Evolutionary conservation across 2,888 invertebrate species (phyloP), one percentile per base, ranked within the genome.

Genomic region (Stenurella melanura): DNA sequence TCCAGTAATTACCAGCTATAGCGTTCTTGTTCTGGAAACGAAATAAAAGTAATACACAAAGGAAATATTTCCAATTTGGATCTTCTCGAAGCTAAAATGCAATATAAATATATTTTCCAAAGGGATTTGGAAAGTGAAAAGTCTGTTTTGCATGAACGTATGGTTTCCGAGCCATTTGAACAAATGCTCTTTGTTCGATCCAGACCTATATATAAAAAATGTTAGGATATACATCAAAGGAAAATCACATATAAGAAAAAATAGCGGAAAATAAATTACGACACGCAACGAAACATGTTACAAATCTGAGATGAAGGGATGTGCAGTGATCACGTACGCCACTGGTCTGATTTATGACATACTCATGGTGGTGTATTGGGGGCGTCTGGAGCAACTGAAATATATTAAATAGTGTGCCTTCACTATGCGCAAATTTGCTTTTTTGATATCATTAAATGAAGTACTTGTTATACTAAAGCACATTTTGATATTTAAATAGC

Each of bases 301-400:
- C 81, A 81, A 83, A 83, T 77, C 77, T 73, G 77, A 75, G 71
- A 72, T 74, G 69, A 70, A 73, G 72, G 70, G 72, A 74, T 67
- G 68, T 61, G 71, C 76, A 69, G 79, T 30, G 72, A 58, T 63
- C 63, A 83, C 81, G 83, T 83, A 82, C 83, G 82, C 80, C 83
- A 76, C 81, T 83, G 80, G 21, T 30, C 78, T 80, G 80, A 80
- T 82, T 82, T 80, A 81, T 78, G 70, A 66, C 60, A 54, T 66
- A 18, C 67, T 67, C 38, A 38, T 11, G 54, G 21, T 54, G 50
- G 30, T 26, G n/a, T 63, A 54, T 1, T 63, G 26, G 72, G 72
- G 72, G 63, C 19, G 18, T 17, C 11, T 18, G 72, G 72, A 34
- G 72, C 63, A 6, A 58, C 1, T 0, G 1, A 58, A 11, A 19